These are phyloP conservation scores for Odontocolon sp. DNA, from an alignment of 2,888 invertebrate genomes.

Conservation along the genomic window DNA sequence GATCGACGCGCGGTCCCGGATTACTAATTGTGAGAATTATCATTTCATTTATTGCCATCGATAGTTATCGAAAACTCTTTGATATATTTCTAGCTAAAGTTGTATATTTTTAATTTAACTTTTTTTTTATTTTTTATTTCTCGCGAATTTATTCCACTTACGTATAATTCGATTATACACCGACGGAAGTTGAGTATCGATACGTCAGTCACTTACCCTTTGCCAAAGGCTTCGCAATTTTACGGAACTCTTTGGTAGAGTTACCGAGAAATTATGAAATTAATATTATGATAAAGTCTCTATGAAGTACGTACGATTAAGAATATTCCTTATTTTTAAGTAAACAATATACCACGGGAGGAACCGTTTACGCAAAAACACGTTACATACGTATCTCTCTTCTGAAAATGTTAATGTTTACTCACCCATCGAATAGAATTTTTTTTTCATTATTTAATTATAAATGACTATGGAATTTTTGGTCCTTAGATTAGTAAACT, in stretches of 20 bases:
- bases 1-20: slow-evolving; percentile 7
- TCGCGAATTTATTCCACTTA: slow-evolving; percentile 15
- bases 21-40: slow-evolving; percentile 32
- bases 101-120: not conserved
- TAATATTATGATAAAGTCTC: not conserved
- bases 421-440: slow-evolving; percentile 50
- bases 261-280: not conserved
- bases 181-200: slow-evolving; percentile 33
- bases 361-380: slow-evolving; percentile 14
- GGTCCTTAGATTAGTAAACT: slow-evolving; percentile 56
- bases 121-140: slow-evolving; percentile 2
- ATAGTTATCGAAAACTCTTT: slow-evolving; percentile 55
- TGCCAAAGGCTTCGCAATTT: slow-evolving; percentile 36
- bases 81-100: slow-evolving; percentile 14
- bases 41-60: slow-evolving; percentile 58
- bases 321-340: slow-evolving; percentile 20
- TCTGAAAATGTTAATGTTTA: slow-evolving; percentile 39
- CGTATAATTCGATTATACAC: slow-evolving; percentile 49
- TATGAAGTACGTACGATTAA: not conserved
- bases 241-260: slow-evolving; percentile 11
- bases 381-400: not conserved
- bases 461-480: slow-evolving; percentile 48
- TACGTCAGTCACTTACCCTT: slow-evolving; percentile 46
- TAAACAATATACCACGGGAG: slow-evolving; percentile 27
- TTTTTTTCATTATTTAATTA: slow-evolving; percentile 8